A percentile compares a stretch with the other conserved stretches of the same genome.
These are phyloP conservation scores for Tridacna crocea DNA, from an alignment of 2,888 invertebrate genomes.

Conservation along the genomic window DNA sequence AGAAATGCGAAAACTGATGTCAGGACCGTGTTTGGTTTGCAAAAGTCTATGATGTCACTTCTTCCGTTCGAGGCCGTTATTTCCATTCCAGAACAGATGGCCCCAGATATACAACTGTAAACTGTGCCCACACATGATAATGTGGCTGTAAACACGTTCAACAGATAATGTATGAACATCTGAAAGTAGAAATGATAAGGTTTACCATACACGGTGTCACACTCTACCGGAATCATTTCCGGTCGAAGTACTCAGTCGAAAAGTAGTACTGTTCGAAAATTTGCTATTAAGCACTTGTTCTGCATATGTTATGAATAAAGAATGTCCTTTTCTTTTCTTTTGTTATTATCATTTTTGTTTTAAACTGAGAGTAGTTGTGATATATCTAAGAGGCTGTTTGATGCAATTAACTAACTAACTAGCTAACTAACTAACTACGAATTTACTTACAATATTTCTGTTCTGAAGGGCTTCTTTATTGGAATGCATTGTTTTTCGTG, in stretches of 20 bases:
- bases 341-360: no score
- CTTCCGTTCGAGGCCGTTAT: not conserved
- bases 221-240: no score
- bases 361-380: no score
- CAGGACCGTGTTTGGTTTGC: conserved; percentile 2
- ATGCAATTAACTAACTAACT: no score
- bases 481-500: not conserved
- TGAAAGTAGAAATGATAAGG: not conserved
- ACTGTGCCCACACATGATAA: conserved; percentile 5
- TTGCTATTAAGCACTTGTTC: no score
- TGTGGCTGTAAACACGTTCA: conserved; percentile 16
- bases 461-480: not conserved
- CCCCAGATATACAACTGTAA: conserved; percentile 22
- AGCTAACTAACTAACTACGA: no score
- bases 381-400: no score
- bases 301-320: no score
- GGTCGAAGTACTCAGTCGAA: no score
- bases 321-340: no score
- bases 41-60: conserved; percentile 5
- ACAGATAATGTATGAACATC: conserved; percentile 17
- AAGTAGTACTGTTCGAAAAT: no score
- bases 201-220: no score
- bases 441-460: conserved; percentile 19
- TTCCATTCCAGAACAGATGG: conserved; percentile 12
- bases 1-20: conserved; percentile 21